A percentile compares a stretch with the other conserved stretches of the same genome.
Evolutionary conservation across 2,113 vertebrate species (phyloP).

Genomic region (Himantopus leucocephalus): DNA sequence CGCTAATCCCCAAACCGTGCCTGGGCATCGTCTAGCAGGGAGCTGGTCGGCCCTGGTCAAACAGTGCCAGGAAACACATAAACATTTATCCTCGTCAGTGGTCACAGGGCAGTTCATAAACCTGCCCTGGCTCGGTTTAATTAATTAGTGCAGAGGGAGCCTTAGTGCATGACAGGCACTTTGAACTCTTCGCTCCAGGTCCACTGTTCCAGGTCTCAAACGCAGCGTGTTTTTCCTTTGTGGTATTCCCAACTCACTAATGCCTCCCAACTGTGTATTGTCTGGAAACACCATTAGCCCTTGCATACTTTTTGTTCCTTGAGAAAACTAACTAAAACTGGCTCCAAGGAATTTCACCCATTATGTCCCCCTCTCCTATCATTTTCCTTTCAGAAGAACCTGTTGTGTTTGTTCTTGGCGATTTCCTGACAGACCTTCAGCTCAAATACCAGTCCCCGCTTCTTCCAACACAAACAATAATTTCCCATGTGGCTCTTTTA

Average conservation of each 20-base stretch:
- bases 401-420: conserved; percentile 45
- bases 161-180: not conserved
- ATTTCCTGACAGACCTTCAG: conserved; percentile 52
- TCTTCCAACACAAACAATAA: conserved; percentile 60
- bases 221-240: fast-evolving
- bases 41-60: not conserved
- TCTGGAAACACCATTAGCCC: conserved; percentile 23
- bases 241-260: not conserved
- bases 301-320: conserved; percentile 16
- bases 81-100: not conserved
- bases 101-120: conserved; percentile 33
- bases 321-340: conserved; percentile 15
- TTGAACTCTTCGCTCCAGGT: conserved; percentile 1
- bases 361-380: not conserved
- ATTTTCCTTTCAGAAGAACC: conserved; percentile 55
- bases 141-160: conserved; percentile 29
- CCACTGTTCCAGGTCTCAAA: not conserved
- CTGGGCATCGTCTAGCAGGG: conserved; percentile 18
- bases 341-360: conserved; percentile 23
- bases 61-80: conserved; percentile 35
- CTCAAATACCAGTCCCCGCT: not conserved
- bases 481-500: conserved; percentile 57
- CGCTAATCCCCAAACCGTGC: not conserved
- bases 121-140: not conserved
- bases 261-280: not conserved